phyloP scores from a whole-genome alignment of 2,113 vertebrate species.

The Martes martes region DNA sequence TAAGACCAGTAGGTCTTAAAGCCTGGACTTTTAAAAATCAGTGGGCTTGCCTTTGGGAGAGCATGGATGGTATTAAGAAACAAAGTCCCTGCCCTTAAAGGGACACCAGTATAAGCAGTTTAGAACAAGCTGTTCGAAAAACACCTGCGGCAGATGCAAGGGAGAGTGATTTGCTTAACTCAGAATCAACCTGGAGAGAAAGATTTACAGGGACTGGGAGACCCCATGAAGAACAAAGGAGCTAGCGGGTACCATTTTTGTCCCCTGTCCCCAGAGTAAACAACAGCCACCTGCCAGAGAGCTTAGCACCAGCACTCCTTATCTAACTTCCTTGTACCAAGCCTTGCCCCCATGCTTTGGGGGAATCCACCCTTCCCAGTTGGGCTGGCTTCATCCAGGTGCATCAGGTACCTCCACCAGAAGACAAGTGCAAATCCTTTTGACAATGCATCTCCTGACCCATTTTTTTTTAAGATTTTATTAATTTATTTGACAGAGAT shows the following conservation, averaged over 20 bases:
- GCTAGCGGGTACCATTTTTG: neutral
- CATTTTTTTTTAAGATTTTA: no score
- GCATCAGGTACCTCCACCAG: neutral
- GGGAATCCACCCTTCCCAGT: neutral
- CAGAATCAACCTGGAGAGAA: neutral
- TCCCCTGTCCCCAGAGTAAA: neutral
- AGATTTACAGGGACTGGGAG: neutral
- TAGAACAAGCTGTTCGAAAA: neutral
- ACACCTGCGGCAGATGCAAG: neutral
- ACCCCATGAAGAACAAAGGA: neutral
- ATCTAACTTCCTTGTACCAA: neutral
- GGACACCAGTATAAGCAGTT: neutral
- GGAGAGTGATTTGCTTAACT: neutral
- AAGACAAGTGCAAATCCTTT: neutral
- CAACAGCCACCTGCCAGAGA: neutral
- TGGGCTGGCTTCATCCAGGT: no score
- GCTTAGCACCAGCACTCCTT: neutral
- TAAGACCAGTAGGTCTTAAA: neutral
- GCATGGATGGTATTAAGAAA: neutral
- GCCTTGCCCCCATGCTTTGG: neutral
- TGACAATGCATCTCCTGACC: neutral
- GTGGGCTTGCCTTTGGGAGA: neutral
- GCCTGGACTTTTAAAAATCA: neutral
- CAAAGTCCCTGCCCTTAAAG: neutral
- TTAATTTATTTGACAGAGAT: no score